Conservation (phyloP, 1,140 invertebrate species). For the Drosophila gunungcola region DNA sequence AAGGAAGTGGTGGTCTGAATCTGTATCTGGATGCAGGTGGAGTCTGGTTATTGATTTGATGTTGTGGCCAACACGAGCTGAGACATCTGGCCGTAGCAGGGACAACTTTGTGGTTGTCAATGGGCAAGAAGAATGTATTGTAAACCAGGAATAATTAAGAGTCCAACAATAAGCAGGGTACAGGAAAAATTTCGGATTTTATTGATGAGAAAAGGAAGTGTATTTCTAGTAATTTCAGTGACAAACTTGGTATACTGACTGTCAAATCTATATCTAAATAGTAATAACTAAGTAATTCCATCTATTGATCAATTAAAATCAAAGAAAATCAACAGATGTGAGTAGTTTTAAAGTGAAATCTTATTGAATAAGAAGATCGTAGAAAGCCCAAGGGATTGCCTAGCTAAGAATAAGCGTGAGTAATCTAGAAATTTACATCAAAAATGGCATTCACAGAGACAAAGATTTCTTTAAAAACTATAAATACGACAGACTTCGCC, state of each 20-base stretch:
- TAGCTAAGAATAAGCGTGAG: too few relatives aligned
- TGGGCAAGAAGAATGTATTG: slow-evolving; percentile 22
- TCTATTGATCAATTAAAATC: too few relatives aligned
- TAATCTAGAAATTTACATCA: too few relatives aligned
- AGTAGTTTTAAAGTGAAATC: background rate
- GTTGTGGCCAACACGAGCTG: slow-evolving; percentile 33
- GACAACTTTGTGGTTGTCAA: slow-evolving; percentile 46
- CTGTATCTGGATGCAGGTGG: slow-evolving; percentile 9
- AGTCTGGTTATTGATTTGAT: slow-evolving; percentile 50
- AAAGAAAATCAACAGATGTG: too few relatives aligned
- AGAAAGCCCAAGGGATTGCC: too few relatives aligned
- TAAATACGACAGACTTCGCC: slow-evolving; percentile 14
- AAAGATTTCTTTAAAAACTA: slow-evolving; percentile 18
- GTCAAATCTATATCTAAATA: too few relatives aligned
- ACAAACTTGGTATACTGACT: too few relatives aligned
- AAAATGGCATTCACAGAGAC: background rate
- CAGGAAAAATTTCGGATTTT: slow-evolving; percentile 18
- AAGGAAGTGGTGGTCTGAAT: background rate
- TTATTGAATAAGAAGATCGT: background rate
- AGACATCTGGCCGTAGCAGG: slow-evolving; percentile 45
- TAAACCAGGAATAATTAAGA: slow-evolving; percentile 29
- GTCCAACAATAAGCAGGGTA: background rate
- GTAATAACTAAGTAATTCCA: too few relatives aligned
- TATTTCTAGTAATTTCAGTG: background rate
- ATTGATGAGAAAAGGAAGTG: slow-evolving; percentile 1